A percentile compares a stretch with the other conserved stretches of the same genome.
Conservation (phyloP, 2,113 vertebrate species). For the Phocoena phocoena region DNA sequence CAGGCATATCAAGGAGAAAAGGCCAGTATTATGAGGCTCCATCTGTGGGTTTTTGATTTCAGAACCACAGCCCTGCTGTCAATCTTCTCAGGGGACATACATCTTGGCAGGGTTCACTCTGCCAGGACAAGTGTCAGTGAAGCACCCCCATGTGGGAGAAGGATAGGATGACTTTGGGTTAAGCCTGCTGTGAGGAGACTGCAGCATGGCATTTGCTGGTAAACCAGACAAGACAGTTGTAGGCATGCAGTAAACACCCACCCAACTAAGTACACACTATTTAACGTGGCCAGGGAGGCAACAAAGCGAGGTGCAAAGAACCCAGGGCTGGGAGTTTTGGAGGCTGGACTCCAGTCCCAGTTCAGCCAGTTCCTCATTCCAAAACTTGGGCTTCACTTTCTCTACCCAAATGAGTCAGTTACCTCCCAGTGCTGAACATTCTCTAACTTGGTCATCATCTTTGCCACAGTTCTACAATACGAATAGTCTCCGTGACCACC, state of each 20-base stretch:
- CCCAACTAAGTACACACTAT: background rate
- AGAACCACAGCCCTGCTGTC: background rate
- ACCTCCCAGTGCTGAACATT: background rate
- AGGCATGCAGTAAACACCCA: background rate
- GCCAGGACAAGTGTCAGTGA: background rate
- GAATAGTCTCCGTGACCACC: background rate
- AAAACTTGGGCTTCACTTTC: background rate
- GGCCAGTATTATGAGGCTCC: background rate
- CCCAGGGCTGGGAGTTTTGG: accelerated
- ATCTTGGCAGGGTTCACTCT: background rate
- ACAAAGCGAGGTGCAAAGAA: background rate
- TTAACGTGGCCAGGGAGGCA: background rate
- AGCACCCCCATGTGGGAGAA: background rate
- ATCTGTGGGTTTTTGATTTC: background rate
- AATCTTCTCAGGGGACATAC: background rate
- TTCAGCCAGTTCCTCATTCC: background rate
- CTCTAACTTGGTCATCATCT: background rate
- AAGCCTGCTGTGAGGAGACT: background rate
- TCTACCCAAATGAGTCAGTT: background rate
- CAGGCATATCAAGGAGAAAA: background rate
- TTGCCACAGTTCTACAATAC: background rate
- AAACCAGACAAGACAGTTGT: background rate
- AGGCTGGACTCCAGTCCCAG: background rate
- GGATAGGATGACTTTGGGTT: background rate
- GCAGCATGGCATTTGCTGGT: background rate